Conservation (phyloP, 2,113 vertebrate species). For the Stercorarius parasiticus region DNA sequence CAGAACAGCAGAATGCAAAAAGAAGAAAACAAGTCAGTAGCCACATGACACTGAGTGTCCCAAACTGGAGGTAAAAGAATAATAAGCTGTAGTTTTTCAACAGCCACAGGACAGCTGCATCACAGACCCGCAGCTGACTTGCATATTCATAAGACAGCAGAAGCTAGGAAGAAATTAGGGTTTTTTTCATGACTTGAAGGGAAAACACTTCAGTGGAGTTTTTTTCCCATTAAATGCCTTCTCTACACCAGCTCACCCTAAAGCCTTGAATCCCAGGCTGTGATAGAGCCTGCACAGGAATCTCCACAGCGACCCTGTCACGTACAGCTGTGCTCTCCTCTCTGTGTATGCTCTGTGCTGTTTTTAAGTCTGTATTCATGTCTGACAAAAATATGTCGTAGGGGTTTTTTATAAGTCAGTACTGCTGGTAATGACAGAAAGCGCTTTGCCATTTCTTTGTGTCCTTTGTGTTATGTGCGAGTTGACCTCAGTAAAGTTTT, state of each 20-base stretch:
- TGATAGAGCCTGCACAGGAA: background rate
- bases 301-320: background rate
- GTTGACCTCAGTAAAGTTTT: background rate
- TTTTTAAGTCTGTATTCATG: background rate
- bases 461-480: background rate
- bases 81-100: background rate
- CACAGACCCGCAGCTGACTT: rapidly evolving
- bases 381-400: background rate
- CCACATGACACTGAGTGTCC: background rate
- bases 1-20: background rate
- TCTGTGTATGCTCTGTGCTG: background rate
- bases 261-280: background rate
- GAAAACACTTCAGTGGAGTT: background rate
- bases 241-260: background rate
- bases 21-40: background rate
- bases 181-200: background rate
- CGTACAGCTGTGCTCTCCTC: background rate
- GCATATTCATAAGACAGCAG: background rate
- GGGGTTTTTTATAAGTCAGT: background rate
- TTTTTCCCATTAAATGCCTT: background rate
- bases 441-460: background rate
- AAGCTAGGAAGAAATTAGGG: background rate
- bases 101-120: background rate
- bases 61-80: background rate
- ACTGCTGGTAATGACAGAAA: background rate